Percentiles rank a stretch among this genome's conserved stretches.
Conservation (phyloP, 1,140 invertebrate species). For the Pseudoatta argentina region DNA sequence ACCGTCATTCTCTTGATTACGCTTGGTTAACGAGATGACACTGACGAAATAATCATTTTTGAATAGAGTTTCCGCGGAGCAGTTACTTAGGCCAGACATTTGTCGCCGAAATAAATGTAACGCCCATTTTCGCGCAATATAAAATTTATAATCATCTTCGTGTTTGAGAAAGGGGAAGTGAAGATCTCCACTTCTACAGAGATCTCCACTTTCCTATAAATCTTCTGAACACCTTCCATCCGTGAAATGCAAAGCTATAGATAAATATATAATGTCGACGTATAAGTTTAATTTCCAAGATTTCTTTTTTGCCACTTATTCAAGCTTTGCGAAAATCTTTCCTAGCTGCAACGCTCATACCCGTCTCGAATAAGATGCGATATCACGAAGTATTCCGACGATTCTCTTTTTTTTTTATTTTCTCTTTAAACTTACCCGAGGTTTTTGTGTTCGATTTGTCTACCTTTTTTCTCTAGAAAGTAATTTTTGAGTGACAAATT, state of each 20-base stretch:
- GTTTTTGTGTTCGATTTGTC: background rate
- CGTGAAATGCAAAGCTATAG: background rate
- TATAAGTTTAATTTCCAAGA: conserved; percentile 4
- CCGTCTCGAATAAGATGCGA: background rate
- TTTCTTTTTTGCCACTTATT: background rate
- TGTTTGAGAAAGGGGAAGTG: background rate
- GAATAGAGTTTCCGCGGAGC: background rate
- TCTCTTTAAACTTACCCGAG: background rate
- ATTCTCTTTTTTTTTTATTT: conserved; percentile 49
- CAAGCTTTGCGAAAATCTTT: background rate
- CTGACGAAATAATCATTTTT: conserved; percentile 11
- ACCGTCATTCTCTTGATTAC: conserved; percentile 2
- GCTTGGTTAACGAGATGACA: conserved; percentile 13
- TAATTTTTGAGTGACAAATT: conserved; percentile 56
- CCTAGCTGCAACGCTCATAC: background rate
- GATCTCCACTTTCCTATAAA: background rate
- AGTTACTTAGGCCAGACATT: no score
- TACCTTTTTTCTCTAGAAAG: conserved; percentile 1
- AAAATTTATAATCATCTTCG: background rate
- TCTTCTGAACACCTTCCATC: background rate
- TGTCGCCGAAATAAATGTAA: no score
- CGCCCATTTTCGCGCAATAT: background rate
- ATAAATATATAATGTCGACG: background rate
- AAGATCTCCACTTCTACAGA: background rate
- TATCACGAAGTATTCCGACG: background rate